Base-by-base conservation (phyloP, 2,888 invertebrate genomes). In the Microctonus aethiopoides region DNA sequence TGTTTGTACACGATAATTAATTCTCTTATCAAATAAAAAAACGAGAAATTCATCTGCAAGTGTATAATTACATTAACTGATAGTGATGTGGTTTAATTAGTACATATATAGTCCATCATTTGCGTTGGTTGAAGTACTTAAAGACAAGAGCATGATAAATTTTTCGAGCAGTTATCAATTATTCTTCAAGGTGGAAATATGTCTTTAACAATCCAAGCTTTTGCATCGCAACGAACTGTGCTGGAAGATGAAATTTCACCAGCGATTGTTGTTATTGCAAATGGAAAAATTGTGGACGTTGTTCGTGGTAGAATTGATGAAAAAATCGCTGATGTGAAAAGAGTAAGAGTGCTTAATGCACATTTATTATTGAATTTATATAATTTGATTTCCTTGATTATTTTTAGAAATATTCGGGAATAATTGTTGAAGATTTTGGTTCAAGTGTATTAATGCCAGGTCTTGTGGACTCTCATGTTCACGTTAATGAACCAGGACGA, bases 401-500 rank as follows among this genome's bases (percentile, higher is more conserved):
- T 6, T 20, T 32, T 0, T n/a, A 74, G 74, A 76, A 72, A 24
- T 76, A 78, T 70, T 70, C 74, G 4, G 70, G 70, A 1, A 75
- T 75, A 16, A 63, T 32, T 26, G 56, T 76, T 22, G 63, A 80
- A 52, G 89, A 90, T 80, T 89, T 88, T 74, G 89, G 88, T 0
- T 83, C 89, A 71, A 82, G 87, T 72, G 85, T 90, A 0, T 76
- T 93, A 32, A 91, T 93, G 91, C 89, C 93, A 0, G 93, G 93
- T 0, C 87, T 92, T 1, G 90, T 93, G 11, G 93, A 93, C 84
- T 89, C 92, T 0, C 93, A 93, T 80, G 93, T 93, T 5, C 92
- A 93, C 75, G 90, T 93, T 1, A 93, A 92, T 78, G 93, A 93
- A 80, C 93, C 93, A 0, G 93, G 93, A 0, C 88, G 93, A 51